Percentiles rank a stretch among this genome's conserved stretches.
Conservation (phyloP, 2,113 vertebrate species). For the Myiopsitta monachus region DNA sequence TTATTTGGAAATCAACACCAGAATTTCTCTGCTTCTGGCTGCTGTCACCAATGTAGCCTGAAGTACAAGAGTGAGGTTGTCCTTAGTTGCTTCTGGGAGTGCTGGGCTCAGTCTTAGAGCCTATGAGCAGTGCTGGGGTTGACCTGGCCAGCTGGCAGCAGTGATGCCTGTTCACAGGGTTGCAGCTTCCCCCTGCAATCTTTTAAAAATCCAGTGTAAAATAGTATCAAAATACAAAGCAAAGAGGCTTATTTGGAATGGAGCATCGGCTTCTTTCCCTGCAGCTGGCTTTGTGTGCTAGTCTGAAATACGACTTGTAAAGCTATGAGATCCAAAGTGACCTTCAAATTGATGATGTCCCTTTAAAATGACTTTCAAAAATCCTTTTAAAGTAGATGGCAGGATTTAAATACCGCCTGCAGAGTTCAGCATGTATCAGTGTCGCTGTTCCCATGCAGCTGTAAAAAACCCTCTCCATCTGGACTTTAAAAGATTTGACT, state of each 20-base stretch:
- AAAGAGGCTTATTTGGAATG: neutral
- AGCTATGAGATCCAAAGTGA: neutral
- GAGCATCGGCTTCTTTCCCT: neutral
- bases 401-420: conserved; percentile 18
- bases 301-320: conserved; percentile 9
- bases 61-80: neutral
- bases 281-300: neutral
- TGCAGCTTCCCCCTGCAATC: neutral
- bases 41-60: neutral
- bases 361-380: conserved; percentile 52
- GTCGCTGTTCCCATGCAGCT: conserved; percentile 38
- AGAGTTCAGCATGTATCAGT: conserved; percentile 49
- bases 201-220: neutral
- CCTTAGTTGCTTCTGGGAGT: neutral
- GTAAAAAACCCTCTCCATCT: conserved; percentile 62
- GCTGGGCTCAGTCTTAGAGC: neutral
- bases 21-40: neutral
- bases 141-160: neutral
- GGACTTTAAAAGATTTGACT: conserved; percentile 63
- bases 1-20: neutral
- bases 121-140: neutral
- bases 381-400: conserved; percentile 50
- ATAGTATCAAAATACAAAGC: neutral
- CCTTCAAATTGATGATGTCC: neutral
- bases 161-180: neutral